Evolutionary conservation across 2,113 vertebrate species (phyloP).

Genomic region (Esox niger): DNA sequence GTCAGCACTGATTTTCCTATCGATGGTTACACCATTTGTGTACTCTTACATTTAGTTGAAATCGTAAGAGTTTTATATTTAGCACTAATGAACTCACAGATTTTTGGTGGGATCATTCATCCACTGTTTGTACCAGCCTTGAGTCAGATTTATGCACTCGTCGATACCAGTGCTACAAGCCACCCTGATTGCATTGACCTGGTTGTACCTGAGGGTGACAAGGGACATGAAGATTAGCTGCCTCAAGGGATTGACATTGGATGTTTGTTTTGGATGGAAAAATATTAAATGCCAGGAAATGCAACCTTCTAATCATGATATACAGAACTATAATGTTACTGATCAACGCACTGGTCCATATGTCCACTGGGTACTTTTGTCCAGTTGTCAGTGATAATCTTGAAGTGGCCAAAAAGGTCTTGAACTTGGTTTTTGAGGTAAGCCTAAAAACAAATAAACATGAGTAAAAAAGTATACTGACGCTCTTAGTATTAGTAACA

Average conservation of each 20-base stretch:
- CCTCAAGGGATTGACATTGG: neutral
- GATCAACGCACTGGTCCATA: slow-evolving; percentile 83
- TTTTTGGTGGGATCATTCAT: rapidly evolving
- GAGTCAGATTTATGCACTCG: slow-evolving; percentile 53
- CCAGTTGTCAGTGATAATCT: slow-evolving; percentile 34
- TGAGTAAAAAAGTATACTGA: slow-evolving; percentile 14
- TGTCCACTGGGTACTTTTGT: rapidly evolving
- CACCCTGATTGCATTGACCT: slow-evolving; percentile 80
- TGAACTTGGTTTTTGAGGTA: slow-evolving; percentile 77
- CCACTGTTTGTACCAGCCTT: slow-evolving; percentile 39
- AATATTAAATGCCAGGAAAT: neutral
- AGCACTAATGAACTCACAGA: slow-evolving; percentile 69
- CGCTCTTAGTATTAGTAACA: too few relatives aligned
- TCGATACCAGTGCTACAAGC: slow-evolving; percentile 76
- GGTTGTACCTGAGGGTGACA: slow-evolving; percentile 80
- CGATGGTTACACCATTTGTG: neutral
- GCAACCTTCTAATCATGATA: too few relatives aligned
- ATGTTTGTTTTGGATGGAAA: neutral
- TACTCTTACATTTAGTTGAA: neutral
- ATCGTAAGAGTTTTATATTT: neutral
- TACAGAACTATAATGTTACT: too few relatives aligned
- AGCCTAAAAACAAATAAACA: slow-evolving; percentile 55
- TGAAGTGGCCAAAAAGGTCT: slow-evolving; percentile 69
- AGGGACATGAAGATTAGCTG: neutral
- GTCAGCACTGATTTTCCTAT: neutral